These are phyloP conservation scores for Silurus glanis DNA, from an alignment of 2,113 vertebrate species.

Conservation along the genomic window DNA sequence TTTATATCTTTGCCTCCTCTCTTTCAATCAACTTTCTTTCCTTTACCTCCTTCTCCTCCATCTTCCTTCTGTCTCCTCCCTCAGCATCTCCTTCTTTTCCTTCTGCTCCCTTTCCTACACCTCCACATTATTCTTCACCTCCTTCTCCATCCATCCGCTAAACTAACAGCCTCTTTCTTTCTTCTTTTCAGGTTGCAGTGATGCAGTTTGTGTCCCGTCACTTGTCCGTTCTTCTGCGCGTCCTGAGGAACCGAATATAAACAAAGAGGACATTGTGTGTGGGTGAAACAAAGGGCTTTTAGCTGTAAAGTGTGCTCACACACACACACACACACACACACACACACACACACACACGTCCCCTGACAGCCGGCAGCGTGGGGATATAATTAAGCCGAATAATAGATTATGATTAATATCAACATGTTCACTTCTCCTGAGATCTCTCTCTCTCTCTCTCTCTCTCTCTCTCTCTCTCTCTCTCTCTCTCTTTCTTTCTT, in stretches of 20 bases:
- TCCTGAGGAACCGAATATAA: conserved; percentile 51
- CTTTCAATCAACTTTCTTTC: too few relatives aligned
- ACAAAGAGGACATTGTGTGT: conserved; percentile 54
- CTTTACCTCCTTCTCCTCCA: too few relatives aligned
- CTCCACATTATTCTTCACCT: neutral
- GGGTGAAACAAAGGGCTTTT: conserved; percentile 49
- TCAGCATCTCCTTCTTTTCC: too few relatives aligned
- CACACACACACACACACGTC: conserved; percentile 14
- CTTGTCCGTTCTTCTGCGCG: neutral
- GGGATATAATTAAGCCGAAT: conserved; percentile 57
- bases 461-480: neutral
- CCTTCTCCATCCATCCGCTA: neutral
- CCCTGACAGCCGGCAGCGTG: conserved; percentile 36
- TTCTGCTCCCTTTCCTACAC: too few relatives aligned
- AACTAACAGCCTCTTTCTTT: neutral
- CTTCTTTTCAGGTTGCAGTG: neutral
- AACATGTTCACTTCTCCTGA: neutral
- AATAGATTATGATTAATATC: conserved; percentile 56
- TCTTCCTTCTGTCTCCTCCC: too few relatives aligned
- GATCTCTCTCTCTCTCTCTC: neutral
- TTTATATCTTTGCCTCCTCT: too few relatives aligned
- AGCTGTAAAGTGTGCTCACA: conserved; percentile 16
- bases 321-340: conserved; percentile 21
- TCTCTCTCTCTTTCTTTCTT: neutral
- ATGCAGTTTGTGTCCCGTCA: conserved; percentile 2